A percentile compares a stretch with the other conserved stretches of the same genome.
Evolutionary conservation across 2,797 vertebrate species (phyloP).

Genomic region (Hyperoplus immaculatus): DNA sequence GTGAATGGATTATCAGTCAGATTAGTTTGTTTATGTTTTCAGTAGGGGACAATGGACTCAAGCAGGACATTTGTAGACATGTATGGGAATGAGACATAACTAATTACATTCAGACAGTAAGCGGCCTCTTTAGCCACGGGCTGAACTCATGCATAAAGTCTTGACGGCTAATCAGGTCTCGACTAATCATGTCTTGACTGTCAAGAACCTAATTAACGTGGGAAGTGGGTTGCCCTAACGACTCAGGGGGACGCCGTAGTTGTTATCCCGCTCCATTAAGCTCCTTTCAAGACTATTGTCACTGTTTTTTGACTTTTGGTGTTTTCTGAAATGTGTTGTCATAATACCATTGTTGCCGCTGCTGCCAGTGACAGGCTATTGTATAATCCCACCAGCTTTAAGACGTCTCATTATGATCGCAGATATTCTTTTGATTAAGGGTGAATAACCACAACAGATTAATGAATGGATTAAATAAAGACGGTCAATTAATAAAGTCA

Average conservation of each 20-base stretch:
- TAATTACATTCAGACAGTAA: slow-evolving; percentile 71
- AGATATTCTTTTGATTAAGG: slow-evolving; percentile 31
- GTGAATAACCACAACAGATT: slow-evolving; percentile 46
- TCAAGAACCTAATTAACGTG: slow-evolving; percentile 78
- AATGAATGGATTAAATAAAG: slow-evolving; percentile 47
- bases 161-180: slow-evolving; percentile 75
- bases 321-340: slow-evolving; percentile 64
- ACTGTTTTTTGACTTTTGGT: slow-evolving; percentile 69
- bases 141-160: slow-evolving; percentile 75
- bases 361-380: slow-evolving; percentile 13
- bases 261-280: slow-evolving; percentile 63
- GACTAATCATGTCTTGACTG: slow-evolving; percentile 77
- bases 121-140: slow-evolving; percentile 57
- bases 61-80: slow-evolving; percentile 67
- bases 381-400: slow-evolving; percentile 23
- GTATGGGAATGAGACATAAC: slow-evolving; percentile 79
- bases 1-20: slow-evolving; percentile 77
- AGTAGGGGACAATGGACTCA: slow-evolving; percentile 70
- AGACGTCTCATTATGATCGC: slow-evolving; percentile 40
- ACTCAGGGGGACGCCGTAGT: slow-evolving; percentile 43
- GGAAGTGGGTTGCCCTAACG: slow-evolving; percentile 74
- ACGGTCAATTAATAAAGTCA: slow-evolving; percentile 44
- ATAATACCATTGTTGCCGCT: slow-evolving; percentile 56
- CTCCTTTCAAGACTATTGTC: slow-evolving; percentile 64
- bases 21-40: slow-evolving; percentile 76